Evolutionary conservation across 1,140 invertebrate genomes (phyloP).

Genomic region (Bombyx mandarina): DNA sequence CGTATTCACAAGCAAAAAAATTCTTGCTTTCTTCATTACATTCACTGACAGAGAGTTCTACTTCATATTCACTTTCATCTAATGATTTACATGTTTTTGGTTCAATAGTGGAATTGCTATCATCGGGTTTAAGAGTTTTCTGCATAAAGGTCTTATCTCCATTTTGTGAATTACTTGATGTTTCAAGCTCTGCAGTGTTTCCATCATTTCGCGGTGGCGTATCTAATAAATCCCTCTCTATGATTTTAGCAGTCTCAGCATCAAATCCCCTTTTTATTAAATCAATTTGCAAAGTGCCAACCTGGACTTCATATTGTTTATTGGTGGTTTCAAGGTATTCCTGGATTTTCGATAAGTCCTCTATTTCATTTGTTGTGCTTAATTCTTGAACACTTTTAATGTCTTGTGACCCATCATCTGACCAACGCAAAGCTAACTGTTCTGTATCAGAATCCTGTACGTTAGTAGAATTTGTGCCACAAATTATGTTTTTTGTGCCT

Average conservation of each 20-base stretch:
- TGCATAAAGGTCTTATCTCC: slow-evolving; percentile 7
- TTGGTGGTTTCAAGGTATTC: slow-evolving; percentile 41
- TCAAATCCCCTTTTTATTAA: slow-evolving; percentile 58
- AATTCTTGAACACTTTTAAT: slow-evolving; percentile 21
- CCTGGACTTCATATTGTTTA: slow-evolving; percentile 11
- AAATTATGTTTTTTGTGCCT: slow-evolving; percentile 5
- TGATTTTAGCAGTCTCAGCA: slow-evolving; percentile 53
- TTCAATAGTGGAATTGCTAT: slow-evolving; percentile 20
- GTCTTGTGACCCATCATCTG: slow-evolving; percentile 50
- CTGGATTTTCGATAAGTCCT: slow-evolving; percentile 52
- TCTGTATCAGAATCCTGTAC: slow-evolving; percentile 41
- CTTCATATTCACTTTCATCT: slow-evolving; percentile 30
- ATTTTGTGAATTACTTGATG: neutral
- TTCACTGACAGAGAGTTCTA: slow-evolving; percentile 42
- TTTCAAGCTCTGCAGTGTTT: neutral
- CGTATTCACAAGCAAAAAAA: slow-evolving; percentile 31
- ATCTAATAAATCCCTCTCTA: slow-evolving; percentile 54
- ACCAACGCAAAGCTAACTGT: slow-evolving; percentile 39
- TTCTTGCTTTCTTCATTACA: slow-evolving; percentile 44
- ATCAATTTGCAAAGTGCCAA: slow-evolving; percentile 41
- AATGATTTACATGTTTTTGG: slow-evolving; percentile 23
- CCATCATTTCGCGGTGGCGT: slow-evolving; percentile 12
- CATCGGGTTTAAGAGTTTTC: slow-evolving; percentile 21
- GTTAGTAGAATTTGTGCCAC: slow-evolving; percentile 13
- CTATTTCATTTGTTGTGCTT: slow-evolving; percentile 24